Evolutionary conservation across 2,888 invertebrate genomes (phyloP), one percentile per base, ranked within the genome.

Genomic region (Eristalis tenax): DNA sequence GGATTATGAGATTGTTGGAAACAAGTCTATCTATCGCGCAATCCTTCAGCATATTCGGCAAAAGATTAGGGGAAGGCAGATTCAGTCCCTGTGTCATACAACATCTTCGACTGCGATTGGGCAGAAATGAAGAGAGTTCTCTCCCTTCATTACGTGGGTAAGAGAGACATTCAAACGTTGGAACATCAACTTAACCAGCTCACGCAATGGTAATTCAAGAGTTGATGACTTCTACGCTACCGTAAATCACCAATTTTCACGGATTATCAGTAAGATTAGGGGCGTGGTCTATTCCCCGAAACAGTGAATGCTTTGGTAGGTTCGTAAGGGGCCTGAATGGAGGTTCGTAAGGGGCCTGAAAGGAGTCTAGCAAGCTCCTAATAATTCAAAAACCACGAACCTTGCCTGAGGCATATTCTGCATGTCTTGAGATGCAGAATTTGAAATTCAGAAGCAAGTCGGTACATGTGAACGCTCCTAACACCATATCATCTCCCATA

Each of bases 391-490:
- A 77, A 59, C 73, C 78, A 11, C 50, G 57, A 50, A 78, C 81
- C 11, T 63, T 82, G 1, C 81, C 78, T 6, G 81, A 83, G 35
- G 76, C 82, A 13, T 88, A 89, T 56, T 61, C 88, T 2, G 74
- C 82, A 3, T 81, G 89, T 28, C 32, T 88, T 13, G 80, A 89
- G n/a, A 22, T 88, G 18, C 87, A 89, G 68, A 84, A 84, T 35
- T 15, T 61, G 15, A 61, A 35, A 4, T 71, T 71, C 28, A 40
- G 61, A 26, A 71, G 18, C 26, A 71, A 26, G 40, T 43, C 71
- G 4, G 28, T 71, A 1, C 71, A 71, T 57, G 40, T 56, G 8
- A 61, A 65, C 18, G 64, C 74, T 43, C 15, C 32, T 18, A 74
- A 64, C 64, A 18, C 32, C 10, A 64, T 73, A 63, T 56, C 50